Conservation (phyloP, 2,797 vertebrate genomes). For the Steatocranus sp. region DNA sequence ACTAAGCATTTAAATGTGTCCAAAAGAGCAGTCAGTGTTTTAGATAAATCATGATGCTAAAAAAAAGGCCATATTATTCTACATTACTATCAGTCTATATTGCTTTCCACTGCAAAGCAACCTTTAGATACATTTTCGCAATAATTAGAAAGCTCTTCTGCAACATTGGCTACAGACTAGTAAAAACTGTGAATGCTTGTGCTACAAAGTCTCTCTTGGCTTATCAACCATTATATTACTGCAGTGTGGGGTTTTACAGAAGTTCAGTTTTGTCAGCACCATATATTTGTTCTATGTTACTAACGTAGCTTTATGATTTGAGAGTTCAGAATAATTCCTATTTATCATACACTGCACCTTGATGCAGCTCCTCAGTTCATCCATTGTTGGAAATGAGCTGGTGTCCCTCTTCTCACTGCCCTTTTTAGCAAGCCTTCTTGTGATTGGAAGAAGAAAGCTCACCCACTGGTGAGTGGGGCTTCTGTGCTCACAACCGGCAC, state of each 20-base stretch:
- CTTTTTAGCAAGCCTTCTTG: neutral
- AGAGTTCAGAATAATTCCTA: neutral
- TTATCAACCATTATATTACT: neutral
- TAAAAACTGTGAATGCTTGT: neutral
- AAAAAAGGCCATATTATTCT: neutral
- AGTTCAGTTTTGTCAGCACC: neutral
- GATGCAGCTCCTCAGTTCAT: neutral
- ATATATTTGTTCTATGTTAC: neutral
- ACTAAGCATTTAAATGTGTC: neutral
- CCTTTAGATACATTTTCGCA: neutral
- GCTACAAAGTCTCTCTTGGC: neutral
- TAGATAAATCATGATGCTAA: neutral
- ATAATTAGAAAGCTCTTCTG: neutral
- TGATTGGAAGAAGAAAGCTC: neutral
- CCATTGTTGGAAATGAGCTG: neutral
- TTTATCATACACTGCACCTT: neutral
- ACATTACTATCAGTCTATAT: neutral
- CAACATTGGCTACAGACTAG: neutral
- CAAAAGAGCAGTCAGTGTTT: neutral
- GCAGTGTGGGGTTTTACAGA: neutral
- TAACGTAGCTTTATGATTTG: neutral
- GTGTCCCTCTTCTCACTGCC: neutral
- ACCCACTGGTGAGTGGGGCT: neutral
- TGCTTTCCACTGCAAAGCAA: neutral
- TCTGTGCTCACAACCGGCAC: neutral